phyloP scores from a whole-genome alignment of 2,797 vertebrate species.

The Enteromius mattozi region DNA sequence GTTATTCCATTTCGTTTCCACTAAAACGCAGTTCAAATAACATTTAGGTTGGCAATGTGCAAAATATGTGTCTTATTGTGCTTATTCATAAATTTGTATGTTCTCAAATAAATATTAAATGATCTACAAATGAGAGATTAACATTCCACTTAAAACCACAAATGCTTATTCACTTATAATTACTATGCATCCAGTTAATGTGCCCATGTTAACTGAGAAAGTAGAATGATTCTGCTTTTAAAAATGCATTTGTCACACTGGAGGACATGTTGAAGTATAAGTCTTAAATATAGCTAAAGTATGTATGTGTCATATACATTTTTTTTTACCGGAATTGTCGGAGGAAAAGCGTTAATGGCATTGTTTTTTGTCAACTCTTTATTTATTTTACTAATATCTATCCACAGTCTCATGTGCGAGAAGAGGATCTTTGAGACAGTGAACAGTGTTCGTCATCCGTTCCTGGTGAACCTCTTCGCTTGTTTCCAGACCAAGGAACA shows the following conservation, averaged over 20 bases:
- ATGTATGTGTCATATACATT: neutral
- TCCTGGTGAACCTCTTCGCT: slow-evolving; percentile 98
- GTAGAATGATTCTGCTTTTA: neutral
- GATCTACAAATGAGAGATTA: neutral
- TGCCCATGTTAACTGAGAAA: neutral
- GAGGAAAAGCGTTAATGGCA: neutral
- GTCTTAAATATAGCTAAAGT: neutral
- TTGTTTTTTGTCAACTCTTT: neutral
- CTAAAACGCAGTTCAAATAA: neutral
- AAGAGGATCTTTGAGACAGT: slow-evolving; percentile 99
- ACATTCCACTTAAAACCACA: neutral
- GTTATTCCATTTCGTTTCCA: too few species aligned
- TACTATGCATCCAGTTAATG: neutral
- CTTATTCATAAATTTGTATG: too few species aligned
- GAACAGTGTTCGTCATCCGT: slow-evolving; percentile 97
- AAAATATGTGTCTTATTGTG: neutral
- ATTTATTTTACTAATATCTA: neutral
- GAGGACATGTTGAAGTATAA: neutral
- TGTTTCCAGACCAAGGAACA: slow-evolving; percentile 99
- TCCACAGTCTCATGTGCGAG: slow-evolving; percentile 93
- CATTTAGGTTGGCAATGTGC: neutral
- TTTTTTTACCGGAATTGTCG: neutral
- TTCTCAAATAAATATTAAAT: neutral
- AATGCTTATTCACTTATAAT: neutral
- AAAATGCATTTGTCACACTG: neutral